A percentile compares a stretch with the other conserved stretches of the same genome.
phyloP scores from a whole-genome alignment of 92 coral and sea anemone genomes.

The Actinernus sp. region DNA sequence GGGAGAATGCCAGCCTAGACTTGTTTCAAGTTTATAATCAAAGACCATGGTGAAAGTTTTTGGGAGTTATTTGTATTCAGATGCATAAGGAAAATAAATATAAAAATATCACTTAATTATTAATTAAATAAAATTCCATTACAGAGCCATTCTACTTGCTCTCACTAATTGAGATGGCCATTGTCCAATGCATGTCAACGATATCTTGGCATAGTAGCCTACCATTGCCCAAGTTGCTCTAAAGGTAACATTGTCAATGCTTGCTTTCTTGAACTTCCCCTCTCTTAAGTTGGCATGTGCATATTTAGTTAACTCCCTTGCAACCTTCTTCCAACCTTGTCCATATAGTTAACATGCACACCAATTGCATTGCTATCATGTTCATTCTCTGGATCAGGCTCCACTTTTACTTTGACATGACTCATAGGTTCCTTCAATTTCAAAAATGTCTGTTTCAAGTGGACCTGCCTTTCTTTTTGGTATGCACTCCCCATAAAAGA shows the following conservation, averaged over 20 bases:
- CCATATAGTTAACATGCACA: constrained; percentile 38
- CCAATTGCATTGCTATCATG: constrained; percentile 45
- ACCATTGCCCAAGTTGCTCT: constrained; percentile 13
- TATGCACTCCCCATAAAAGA: constrained; percentile 49
- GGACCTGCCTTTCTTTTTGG: constrained; percentile 9
- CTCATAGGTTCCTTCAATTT: not conserved
- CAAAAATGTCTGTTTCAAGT: constrained; percentile 25
- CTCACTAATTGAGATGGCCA: constrained; percentile 28
- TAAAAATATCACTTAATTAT: no score
- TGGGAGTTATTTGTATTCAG: no score
- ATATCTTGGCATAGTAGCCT: constrained; percentile 32
- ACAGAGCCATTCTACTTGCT: not conserved
- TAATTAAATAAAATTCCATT: no score
- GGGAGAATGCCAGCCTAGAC: no score
- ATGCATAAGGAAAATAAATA: no score
- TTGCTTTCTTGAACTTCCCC: constrained; percentile 8
- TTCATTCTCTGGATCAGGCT: constrained; percentile 55
- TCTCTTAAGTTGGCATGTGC: constrained; percentile 17
- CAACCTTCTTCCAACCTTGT: constrained; percentile 23
- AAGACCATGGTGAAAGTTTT: no score
- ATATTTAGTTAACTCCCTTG: constrained; percentile 42
- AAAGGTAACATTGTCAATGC: constrained; percentile 28
- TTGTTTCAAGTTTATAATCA: no score
- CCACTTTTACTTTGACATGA: constrained; percentile 1
- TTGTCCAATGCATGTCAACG: constrained; percentile 22